Evolutionary conservation across 2,113 vertebrate species (phyloP).

Genomic region (Zosterops hypoxanthus): DNA sequence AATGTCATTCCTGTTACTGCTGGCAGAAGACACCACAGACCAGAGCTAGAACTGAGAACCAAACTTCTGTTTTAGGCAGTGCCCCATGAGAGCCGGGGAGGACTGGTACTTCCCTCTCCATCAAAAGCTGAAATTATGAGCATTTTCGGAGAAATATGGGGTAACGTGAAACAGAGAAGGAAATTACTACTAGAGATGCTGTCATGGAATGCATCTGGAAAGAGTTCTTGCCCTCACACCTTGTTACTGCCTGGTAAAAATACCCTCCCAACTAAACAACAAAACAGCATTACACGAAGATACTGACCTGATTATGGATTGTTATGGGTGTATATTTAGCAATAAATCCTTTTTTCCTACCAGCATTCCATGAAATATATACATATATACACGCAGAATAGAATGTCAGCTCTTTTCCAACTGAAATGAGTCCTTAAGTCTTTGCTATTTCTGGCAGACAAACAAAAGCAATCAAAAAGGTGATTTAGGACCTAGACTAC

Average conservation of each 20-base stretch:
- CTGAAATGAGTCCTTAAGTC: not conserved
- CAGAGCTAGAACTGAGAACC: not conserved
- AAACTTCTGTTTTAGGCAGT: not conserved
- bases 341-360: not conserved
- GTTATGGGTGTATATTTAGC: not conserved
- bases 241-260: not conserved
- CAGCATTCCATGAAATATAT: not conserved
- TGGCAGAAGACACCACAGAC: not conserved
- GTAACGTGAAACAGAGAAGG: not conserved
- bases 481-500: not conserved
- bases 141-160: not conserved
- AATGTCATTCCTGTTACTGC: not conserved
- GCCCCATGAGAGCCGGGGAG: not conserved
- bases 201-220: not conserved
- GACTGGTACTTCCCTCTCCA: not conserved
- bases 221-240: not conserved
- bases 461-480: not conserved
- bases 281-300: not conserved
- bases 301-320: not conserved
- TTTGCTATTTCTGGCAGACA: not conserved
- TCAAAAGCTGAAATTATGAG: not conserved
- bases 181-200: not conserved
- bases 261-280: not conserved
- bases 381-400: too few relatives aligned
- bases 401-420: not conserved